Evolutionary conservation across 2,797 vertebrate species (phyloP).

Genomic region (Oreonectes daqikongensis): DNA sequence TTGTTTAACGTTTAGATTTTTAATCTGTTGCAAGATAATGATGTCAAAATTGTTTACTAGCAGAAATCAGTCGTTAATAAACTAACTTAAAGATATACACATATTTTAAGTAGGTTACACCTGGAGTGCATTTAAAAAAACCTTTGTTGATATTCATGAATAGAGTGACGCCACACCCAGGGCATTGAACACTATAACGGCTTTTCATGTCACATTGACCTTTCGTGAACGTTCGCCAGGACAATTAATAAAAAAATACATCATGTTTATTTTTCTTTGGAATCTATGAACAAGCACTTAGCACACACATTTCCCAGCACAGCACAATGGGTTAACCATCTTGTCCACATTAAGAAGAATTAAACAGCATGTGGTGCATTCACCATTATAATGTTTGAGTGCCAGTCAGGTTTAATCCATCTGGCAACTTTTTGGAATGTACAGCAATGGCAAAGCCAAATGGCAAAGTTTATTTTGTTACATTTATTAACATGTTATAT

Average conservation of each 20-base stretch:
- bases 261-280: not conserved
- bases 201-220: not conserved
- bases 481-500: conserved; percentile 14
- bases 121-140: conserved; percentile 6
- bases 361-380: conserved; percentile 24
- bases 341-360: conserved; percentile 13
- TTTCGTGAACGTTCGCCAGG: not conserved
- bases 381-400: conserved; percentile 30
- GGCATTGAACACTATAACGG: conserved; percentile 22
- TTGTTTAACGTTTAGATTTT: no score
- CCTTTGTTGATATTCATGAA: not conserved
- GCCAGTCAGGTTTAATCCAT: conserved; percentile 37
- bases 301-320: not conserved
- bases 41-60: not conserved
- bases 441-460: no score
- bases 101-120: not conserved
- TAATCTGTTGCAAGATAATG: not conserved
- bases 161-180: not conserved
- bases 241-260: not conserved
- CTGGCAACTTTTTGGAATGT: not conserved
- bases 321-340: conserved; percentile 8
- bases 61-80: not conserved
- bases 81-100: not conserved
- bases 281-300: not conserved
- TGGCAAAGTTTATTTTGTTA: no score